Evolutionary conservation across 2,797 vertebrate species (phyloP).

Genomic region (Cirrhinus mrigala): DNA sequence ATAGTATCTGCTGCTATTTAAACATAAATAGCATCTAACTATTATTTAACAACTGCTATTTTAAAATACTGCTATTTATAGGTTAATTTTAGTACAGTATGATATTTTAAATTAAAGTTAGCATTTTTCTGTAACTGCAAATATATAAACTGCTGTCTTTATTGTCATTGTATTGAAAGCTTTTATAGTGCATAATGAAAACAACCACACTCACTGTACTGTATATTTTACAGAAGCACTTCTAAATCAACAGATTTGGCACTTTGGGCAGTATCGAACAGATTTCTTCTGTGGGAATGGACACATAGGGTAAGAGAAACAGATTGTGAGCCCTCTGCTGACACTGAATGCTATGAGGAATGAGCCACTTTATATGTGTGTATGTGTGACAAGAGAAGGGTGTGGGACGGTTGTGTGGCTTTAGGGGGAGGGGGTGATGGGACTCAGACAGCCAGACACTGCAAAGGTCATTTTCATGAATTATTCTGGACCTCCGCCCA

Average conservation of each 20-base stretch:
- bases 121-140: not conserved
- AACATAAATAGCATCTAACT: not conserved
- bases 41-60: no score
- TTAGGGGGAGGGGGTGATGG: constrained; percentile 25
- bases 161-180: not conserved
- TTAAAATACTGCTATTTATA: no score
- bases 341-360: constrained; percentile 18
- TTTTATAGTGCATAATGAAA: not conserved
- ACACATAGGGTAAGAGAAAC: not conserved
- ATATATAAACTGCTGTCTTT: not conserved
- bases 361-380: constrained; percentile 5
- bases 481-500: constrained; percentile 73
- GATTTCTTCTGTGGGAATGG: constrained; percentile 9
- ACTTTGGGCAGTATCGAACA: not conserved
- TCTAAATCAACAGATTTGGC: not conserved
- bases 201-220: not conserved
- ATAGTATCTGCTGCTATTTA: not conserved
- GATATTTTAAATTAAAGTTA: not conserved
- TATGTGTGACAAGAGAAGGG: not conserved
- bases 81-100: not conserved
- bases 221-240: not conserved
- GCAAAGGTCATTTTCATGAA: constrained; percentile 72
- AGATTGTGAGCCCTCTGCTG: constrained; percentile 20
- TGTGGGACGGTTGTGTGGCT: not conserved
- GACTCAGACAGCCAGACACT: constrained; percentile 55